These are phyloP conservation scores for Irena cyanogastra DNA, from an alignment of 2,113 vertebrate genomes.

Conservation along the genomic window DNA sequence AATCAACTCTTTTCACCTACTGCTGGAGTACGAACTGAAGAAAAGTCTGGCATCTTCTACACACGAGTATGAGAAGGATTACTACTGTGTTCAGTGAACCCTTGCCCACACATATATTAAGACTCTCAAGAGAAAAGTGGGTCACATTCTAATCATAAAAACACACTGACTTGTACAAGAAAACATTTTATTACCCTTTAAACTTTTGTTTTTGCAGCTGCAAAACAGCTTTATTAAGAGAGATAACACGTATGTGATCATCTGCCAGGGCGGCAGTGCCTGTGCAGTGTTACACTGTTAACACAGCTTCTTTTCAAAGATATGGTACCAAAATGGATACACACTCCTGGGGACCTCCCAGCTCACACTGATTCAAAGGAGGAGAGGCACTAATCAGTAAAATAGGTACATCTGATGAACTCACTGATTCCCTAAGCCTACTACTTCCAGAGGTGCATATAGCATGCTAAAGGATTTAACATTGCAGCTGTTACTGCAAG, in stretches of 20 bases:
- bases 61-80: conserved; percentile 23
- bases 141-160: conserved; percentile 51
- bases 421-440: background rate
- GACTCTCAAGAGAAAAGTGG: conserved; percentile 19
- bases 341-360: background rate
- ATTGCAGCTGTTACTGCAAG: background rate
- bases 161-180: conserved; percentile 41
- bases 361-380: background rate
- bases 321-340: background rate
- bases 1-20: conserved; percentile 6
- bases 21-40: background rate
- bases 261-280: background rate
- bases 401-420: background rate
- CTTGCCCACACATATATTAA: conserved; percentile 39
- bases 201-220: conserved; percentile 62
- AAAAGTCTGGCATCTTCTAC: conserved; percentile 8
- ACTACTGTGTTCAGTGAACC: conserved; percentile 37
- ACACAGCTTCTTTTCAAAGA: background rate
- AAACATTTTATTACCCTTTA: conserved; percentile 61
- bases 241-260: conserved; percentile 39
- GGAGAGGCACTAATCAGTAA: background rate
- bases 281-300: background rate
- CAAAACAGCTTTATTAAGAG: conserved; percentile 48
- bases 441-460: background rate
- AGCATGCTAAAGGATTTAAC: background rate